Base-by-base conservation (phyloP, 2,888 invertebrate species). In the Brachypalpus laphriformis region DNA sequence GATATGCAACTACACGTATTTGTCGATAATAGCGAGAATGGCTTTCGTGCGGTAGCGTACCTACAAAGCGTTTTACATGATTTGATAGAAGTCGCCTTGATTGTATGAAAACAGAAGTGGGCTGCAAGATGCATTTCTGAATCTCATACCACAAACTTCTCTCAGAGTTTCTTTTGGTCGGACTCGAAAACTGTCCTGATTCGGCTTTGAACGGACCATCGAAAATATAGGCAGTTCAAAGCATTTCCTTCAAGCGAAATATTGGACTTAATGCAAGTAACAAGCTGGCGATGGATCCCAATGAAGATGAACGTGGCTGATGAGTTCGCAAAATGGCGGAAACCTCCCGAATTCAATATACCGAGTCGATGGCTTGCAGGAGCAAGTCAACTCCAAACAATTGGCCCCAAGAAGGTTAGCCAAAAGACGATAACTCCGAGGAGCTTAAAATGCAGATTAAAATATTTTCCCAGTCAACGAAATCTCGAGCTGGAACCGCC, bases 261-360 rank as follows among this genome's bases (percentile, higher is more conserved):
- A 8, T 61, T 82, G 16, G 85, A 82, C 16, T 56, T 16, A 2
- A 80, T 76, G 0, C 59, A 74, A 11, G 40, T 82, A 31, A 11
- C 28, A 11, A 57, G 61, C 18, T 83, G 77, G 86, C 31, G 49
- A 14, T 86, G 74, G 25, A 45, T 87, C 16, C 63, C 86, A 0
- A 72, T 81, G 3, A 86, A 83, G 16, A 11, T 47, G n/a, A 87
- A 86, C 40, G 87, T 80, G 14, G 82, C 87, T 11, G 80, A 87
- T 45, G 65, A 74, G 8, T 77, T 68, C 5, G 86, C 77, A 0
- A 86, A 87, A 45, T 74, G 80, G 42, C 63, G 63, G 28, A 37
- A 31, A 18, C 9, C 54, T 31, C 71, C 70, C 1, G 42, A 68
- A 1, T 57, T 61, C 1, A 57, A 51, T 3, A 31, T 18, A n/a